Percentiles rank a stretch among this genome's conserved stretches.
Evolutionary conservation across 2,888 invertebrate species (phyloP).

Genomic region (Orchesellides sinensis): DNA sequence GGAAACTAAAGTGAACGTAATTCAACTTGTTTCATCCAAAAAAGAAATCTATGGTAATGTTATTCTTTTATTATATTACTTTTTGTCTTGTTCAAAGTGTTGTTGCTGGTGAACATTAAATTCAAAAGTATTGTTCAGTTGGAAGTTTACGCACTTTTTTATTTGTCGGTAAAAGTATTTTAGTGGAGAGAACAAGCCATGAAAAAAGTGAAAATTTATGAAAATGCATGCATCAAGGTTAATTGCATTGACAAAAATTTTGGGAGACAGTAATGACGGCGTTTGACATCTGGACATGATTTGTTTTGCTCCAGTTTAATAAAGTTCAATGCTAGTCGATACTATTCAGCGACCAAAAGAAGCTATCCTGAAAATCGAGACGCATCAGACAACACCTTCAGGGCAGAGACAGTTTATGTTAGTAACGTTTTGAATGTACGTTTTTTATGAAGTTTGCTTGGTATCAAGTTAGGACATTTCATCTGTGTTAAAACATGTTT

Average conservation of each 20-base stretch:
- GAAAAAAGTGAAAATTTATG: constrained; percentile 60
- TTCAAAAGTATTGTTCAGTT: constrained; percentile 4
- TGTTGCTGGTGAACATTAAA: constrained; percentile 12
- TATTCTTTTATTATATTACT: constrained; percentile 44
- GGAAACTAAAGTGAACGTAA: constrained; percentile 34
- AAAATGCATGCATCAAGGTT: constrained; percentile 54
- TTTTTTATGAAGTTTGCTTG: too few relatives aligned
- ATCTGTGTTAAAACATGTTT: too few relatives aligned
- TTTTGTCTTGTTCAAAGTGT: constrained; percentile 26
- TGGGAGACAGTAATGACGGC: not conserved
- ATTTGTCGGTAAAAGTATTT: constrained; percentile 37
- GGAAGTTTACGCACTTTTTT: constrained; percentile 1
- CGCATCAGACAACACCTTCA: too few relatives aligned
- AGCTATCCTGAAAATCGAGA: too few relatives aligned
- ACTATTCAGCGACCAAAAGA: too few relatives aligned
- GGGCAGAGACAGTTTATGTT: too few relatives aligned
- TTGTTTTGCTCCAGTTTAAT: constrained; percentile 54
- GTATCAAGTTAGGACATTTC: too few relatives aligned
- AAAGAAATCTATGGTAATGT: constrained; percentile 40
- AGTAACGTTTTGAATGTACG: too few relatives aligned
- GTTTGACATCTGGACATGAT: constrained; percentile 62
- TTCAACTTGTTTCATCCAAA: constrained; percentile 49
- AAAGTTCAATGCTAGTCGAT: too few relatives aligned
- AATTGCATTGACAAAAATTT: constrained; percentile 44
- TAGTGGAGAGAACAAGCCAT: constrained; percentile 29